Evolutionary conservation across 2,888 invertebrate genomes (phyloP).

Genomic region (Neuroscelio doddi): DNA sequence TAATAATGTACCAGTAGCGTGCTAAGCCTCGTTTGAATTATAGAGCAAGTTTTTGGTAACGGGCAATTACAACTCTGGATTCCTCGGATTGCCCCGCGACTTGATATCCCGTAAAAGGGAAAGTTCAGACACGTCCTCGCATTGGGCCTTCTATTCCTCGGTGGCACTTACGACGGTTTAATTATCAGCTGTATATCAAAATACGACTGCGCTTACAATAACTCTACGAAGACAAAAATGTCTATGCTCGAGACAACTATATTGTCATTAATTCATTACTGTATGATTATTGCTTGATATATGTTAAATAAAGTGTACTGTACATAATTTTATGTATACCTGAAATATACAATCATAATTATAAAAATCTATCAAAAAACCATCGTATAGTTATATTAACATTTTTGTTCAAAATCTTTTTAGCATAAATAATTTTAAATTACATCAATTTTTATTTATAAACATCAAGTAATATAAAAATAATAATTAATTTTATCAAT

Average conservation of each 20-base stretch:
- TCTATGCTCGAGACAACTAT: neutral
- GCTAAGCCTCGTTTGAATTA: slow-evolving; percentile 54
- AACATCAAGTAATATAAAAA: no score
- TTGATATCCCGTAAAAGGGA: slow-evolving; percentile 34
- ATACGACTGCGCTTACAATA: slow-evolving; percentile 55
- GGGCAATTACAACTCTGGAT: slow-evolving; percentile 55
- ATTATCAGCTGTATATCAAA: slow-evolving; percentile 68
- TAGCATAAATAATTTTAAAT: no score
- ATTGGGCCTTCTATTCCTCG: slow-evolving; percentile 25
- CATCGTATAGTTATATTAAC: no score
- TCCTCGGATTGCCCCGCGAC: slow-evolving; percentile 45
- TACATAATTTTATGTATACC: no score
- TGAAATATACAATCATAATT: no score
- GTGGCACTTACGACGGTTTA: slow-evolving; percentile 63
- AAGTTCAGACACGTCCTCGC: slow-evolving; percentile 35
- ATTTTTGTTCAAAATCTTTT: no score
- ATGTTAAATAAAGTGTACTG: no score
- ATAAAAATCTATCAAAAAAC: no score
- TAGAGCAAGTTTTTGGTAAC: slow-evolving; percentile 63
- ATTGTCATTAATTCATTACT: neutral
- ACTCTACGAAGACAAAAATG: slow-evolving; percentile 58
- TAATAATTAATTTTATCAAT: no score
- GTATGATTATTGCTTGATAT: neutral
- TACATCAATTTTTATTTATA: no score
- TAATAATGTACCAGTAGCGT: slow-evolving; percentile 45